Percentiles rank a stretch among this genome's conserved stretches.
phyloP scores from a whole-genome alignment of 2,797 vertebrate genomes.

The Babyrousa celebensis region DNA sequence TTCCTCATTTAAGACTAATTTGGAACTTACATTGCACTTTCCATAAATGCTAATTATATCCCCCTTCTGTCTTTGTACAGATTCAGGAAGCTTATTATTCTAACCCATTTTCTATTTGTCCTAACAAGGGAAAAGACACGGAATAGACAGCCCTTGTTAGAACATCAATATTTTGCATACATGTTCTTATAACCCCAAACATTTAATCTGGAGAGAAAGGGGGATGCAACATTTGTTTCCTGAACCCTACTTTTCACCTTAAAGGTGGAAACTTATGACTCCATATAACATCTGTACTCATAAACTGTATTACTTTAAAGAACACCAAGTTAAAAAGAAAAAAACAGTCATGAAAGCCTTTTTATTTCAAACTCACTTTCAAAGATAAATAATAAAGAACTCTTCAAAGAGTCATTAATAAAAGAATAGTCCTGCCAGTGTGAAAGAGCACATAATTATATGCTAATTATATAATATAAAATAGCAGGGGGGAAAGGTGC shows the following conservation, averaged over 20 bases:
- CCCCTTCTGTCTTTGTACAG: constrained; percentile 21
- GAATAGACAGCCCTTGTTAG: background rate
- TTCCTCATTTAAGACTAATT: constrained; percentile 13
- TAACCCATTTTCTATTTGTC: constrained; percentile 55
- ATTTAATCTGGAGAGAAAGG: constrained; percentile 46
- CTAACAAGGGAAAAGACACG: constrained; percentile 11
- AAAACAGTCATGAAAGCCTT: constrained; percentile 68
- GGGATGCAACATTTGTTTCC: constrained; percentile 3
- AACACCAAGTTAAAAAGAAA: constrained; percentile 57
- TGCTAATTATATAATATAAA: constrained; percentile 81
- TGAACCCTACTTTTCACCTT: background rate
- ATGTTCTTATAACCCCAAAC: background rate
- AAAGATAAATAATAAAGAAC: constrained; percentile 80
- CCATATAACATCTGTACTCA: background rate
- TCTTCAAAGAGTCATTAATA: constrained; percentile 77
- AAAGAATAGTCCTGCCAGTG: constrained; percentile 80
- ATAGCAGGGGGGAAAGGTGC: constrained; percentile 76
- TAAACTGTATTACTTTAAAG: constrained; percentile 49
- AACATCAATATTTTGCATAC: constrained; percentile 27
- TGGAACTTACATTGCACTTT: constrained; percentile 34
- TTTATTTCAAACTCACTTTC: constrained; percentile 73
- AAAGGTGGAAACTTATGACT: constrained; percentile 3
- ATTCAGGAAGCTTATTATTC: constrained; percentile 47
- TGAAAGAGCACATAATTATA: constrained; percentile 80
- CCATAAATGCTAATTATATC: background rate